A percentile compares a stretch with the other conserved stretches of the same genome.
Evolutionary conservation across 2,797 vertebrate species (phyloP).

Genomic region (Sarcophilus harrisii): DNA sequence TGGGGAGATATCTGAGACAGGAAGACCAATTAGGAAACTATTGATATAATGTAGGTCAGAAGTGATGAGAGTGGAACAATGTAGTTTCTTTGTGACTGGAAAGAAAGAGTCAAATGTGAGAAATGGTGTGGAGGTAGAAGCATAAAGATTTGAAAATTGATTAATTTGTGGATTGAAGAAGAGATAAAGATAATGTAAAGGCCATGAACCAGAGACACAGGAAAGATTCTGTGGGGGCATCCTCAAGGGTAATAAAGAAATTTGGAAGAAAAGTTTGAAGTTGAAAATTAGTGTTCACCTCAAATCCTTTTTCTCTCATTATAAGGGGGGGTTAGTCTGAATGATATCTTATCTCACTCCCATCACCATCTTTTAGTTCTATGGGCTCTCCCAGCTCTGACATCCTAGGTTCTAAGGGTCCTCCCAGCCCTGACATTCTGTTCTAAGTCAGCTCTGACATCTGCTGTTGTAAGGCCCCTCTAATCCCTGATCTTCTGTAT

Average conservation of each 20-base stretch:
- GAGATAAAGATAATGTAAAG: not conserved
- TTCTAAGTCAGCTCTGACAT: not conserved
- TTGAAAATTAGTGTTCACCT: not conserved
- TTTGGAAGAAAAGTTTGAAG: not conserved
- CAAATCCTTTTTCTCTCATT: not conserved
- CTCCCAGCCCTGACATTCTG: not conserved
- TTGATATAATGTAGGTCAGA: not conserved
- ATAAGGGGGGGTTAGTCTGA: not conserved
- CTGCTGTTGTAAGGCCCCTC: not conserved
- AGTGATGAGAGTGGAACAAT: not conserved
- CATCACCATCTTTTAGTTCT: not conserved
- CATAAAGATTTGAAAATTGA: not conserved
- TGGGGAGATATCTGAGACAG: not conserved
- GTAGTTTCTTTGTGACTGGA: not conserved
- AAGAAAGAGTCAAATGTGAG: not conserved
- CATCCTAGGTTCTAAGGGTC: not conserved
- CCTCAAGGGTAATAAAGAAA: not conserved
- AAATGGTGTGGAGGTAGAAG: not conserved
- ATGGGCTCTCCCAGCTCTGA: not conserved
- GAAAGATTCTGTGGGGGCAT: not conserved
- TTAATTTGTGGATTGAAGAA: not conserved
- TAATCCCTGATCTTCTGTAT: not conserved
- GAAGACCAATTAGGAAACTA: not conserved
- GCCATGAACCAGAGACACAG: not conserved
- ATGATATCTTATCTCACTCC: not conserved